phyloP scores from a whole-genome alignment of 2,888 invertebrate species.

The Plebejus argus region DNA sequence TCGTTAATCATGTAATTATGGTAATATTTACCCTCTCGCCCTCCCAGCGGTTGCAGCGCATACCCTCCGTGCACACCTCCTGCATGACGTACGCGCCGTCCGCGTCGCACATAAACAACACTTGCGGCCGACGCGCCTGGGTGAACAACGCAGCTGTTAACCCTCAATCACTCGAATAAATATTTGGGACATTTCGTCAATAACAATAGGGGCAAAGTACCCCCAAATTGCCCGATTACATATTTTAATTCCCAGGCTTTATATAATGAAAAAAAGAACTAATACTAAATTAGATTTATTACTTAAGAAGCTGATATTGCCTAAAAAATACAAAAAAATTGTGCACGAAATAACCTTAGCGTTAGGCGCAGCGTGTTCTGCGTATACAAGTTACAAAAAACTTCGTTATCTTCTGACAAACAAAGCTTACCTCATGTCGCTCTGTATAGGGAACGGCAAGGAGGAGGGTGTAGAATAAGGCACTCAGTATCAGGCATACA shows the following conservation, averaged over 20 bases:
- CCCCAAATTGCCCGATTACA: not conserved
- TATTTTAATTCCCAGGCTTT: not conserved
- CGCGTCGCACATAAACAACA: conserved; percentile 87
- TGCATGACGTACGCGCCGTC: conserved; percentile 87
- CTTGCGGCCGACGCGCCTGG: conserved; percentile 81
- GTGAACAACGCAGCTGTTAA: conserved; percentile 11
- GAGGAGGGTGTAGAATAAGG: conserved; percentile 85
- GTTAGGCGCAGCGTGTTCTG: too few species aligned
- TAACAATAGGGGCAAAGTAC: not conserved
- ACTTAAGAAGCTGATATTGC: too few species aligned
- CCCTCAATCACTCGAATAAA: not conserved
- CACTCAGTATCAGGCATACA: conserved; percentile 83
- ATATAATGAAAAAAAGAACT: not conserved
- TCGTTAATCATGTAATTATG: conserved; percentile 32
- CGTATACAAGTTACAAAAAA: too few species aligned
- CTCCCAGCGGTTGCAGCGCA: conserved; percentile 85
- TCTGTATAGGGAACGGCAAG: conserved; percentile 85
- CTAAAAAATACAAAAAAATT: too few species aligned
- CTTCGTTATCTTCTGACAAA: too few species aligned
- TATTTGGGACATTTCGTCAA: not conserved
- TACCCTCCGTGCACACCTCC: conserved; percentile 85
- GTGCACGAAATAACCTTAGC: too few species aligned
- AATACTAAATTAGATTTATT: too few species aligned
- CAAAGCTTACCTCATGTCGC: conserved; percentile 75
- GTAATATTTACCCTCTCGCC: conserved; percentile 68